Conservation (phyloP, 2,797 vertebrate genomes). For the Danio jaintianensis region DNA sequence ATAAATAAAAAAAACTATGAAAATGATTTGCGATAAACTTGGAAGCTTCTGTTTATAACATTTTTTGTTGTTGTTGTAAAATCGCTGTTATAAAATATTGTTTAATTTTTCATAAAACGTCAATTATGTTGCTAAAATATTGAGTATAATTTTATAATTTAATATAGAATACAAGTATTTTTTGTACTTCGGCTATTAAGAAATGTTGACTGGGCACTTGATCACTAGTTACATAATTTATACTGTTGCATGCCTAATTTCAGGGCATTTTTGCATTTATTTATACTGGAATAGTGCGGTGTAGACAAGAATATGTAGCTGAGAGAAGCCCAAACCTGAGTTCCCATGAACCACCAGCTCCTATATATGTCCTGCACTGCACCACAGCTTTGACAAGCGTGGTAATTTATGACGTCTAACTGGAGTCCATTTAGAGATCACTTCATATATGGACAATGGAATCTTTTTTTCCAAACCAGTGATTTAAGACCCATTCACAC, state of each 20-base stretch:
- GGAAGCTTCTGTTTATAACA: not conserved
- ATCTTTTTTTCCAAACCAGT: not conserved
- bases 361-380: not conserved
- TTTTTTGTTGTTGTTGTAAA: no score
- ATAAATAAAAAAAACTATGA: not conserved
- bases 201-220: not conserved
- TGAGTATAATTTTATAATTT: no score
- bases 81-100: no score
- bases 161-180: no score
- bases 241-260: not conserved
- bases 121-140: not conserved
- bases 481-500: not conserved
- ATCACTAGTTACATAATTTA: not conserved
- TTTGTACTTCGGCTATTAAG: no score
- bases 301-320: not conserved
- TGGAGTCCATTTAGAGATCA: not conserved
- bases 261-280: not conserved
- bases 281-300: not conserved
- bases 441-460: not conserved
- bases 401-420: not conserved
- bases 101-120: not conserved
- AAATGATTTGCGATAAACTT: not conserved
- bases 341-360: conserved; percentile 12
- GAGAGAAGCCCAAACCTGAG: not conserved
- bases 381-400: not conserved